Conservation (phyloP, 2,797 vertebrate species). For the Chromobotia macracanthus region DNA sequence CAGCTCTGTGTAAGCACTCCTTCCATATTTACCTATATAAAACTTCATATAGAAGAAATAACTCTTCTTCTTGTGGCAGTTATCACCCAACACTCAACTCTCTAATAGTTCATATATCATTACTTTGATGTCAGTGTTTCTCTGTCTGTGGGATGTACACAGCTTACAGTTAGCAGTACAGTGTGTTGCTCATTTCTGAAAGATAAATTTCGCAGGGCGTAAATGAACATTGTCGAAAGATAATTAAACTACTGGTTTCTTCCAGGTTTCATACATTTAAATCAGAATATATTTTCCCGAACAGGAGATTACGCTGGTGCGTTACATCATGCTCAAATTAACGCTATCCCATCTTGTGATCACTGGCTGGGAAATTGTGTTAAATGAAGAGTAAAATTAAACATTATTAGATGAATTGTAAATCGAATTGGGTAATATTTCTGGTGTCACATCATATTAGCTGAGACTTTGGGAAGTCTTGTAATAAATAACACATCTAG, state of each 20-base stretch:
- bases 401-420: conserved; percentile 92
- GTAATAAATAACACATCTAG: conserved; percentile 48
- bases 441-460: conserved; percentile 91
- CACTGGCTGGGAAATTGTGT: conserved; percentile 90
- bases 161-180: conserved; percentile 72
- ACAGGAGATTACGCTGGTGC: conserved; percentile 75
- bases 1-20: conserved; percentile 5
- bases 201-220: conserved; percentile 88
- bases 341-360: conserved; percentile 87
- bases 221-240: conserved; percentile 86
- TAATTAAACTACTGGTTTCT: conserved; percentile 89
- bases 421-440: conserved; percentile 87
- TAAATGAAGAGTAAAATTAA: conserved; percentile 96
- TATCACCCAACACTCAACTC: conserved; percentile 44
- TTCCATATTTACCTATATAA: conserved; percentile 56
- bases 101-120: conserved; percentile 50
- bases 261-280: conserved; percentile 85
- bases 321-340: conserved; percentile 87
- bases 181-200: conserved; percentile 78
- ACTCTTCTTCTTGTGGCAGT: conserved; percentile 58
- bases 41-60: conserved; percentile 51
- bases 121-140: conserved; percentile 35
- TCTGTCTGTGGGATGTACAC: conserved; percentile 62
- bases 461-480: conserved; percentile 81
- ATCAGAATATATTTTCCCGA: conserved; percentile 82